These are phyloP conservation scores for Spermophilus dauricus DNA, from an alignment of 2,113 vertebrate species.

Conservation along the genomic window DNA sequence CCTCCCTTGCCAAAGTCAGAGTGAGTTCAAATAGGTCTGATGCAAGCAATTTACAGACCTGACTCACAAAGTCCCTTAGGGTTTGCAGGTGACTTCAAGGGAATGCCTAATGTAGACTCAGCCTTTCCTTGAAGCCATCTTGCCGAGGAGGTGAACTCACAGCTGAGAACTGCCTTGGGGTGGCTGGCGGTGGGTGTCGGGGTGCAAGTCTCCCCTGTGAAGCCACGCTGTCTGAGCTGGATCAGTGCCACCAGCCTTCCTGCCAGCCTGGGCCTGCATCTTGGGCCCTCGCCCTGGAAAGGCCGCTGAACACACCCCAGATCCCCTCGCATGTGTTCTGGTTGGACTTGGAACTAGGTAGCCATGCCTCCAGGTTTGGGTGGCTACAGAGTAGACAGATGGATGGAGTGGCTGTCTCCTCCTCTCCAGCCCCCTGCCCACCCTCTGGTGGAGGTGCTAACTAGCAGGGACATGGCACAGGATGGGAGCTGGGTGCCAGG, in stretches of 20 bases:
- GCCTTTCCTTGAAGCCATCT: neutral
- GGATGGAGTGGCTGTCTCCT: neutral
- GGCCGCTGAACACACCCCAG: neutral
- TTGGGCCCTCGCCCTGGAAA: neutral
- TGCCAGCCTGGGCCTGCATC: neutral
- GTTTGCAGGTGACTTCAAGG: neutral
- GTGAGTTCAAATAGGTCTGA: neutral
- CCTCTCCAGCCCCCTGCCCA: conserved; percentile 70
- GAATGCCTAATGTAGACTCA: rapidly evolving
- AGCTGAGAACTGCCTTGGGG: no score
- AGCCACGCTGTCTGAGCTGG: neutral
- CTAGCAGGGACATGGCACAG: conserved; percentile 60
- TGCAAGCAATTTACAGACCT: neutral
- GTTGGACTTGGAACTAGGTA: neutral
- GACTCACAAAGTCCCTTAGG: neutral
- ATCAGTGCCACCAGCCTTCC: no score
- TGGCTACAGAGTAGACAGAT: neutral
- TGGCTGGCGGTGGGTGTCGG: neutral
- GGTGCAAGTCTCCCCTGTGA: neutral
- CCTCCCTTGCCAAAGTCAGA: neutral
- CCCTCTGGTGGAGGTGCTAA: conserved; percentile 81
- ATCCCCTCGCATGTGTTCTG: neutral
- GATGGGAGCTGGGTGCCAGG: neutral
- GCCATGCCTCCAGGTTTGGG: neutral
- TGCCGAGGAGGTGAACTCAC: neutral